Evolutionary conservation across 2,888 invertebrate species (phyloP).

Genomic region (Arenicola marina): DNA sequence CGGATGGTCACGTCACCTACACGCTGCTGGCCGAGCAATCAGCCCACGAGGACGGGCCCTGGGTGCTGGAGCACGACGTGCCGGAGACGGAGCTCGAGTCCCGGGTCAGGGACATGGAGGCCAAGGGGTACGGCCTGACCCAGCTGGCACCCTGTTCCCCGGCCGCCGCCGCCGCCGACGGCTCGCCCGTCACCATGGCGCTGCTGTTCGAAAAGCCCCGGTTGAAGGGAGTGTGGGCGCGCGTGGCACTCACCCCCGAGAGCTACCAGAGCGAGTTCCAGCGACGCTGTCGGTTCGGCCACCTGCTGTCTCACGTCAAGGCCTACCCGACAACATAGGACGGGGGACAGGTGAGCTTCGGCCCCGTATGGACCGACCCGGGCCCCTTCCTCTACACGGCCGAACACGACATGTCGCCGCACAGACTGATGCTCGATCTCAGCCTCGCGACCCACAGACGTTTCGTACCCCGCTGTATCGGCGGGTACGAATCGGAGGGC

Average conservation of each 20-base stretch:
- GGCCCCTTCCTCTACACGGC: conserved; percentile 21
- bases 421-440: conserved; percentile 20
- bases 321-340: conserved; percentile 11
- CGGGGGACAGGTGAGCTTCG: conserved; percentile 1
- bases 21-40: neutral
- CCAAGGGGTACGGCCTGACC: conserved; percentile 7
- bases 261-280: conserved; percentile 14
- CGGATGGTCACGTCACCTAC: neutral
- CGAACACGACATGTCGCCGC: conserved; percentile 23
- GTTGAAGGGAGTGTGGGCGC: conserved; percentile 11
- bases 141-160: conserved; percentile 7
- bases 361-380: conserved; percentile 17
- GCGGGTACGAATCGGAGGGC: conserved; percentile 24
- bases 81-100: conserved; percentile 4
- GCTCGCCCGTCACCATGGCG: no score
- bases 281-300: conserved; percentile 18
- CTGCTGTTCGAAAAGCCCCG: conserved; percentile 12
- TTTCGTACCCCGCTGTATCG: conserved; percentile 16
- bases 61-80: neutral
- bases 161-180: no score
- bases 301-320: conserved; percentile 20
- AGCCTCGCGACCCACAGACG: conserved; percentile 15
- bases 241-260: conserved; percentile 4
- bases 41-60: neutral
- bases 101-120: conserved; percentile 9